Base-by-base conservation (phyloP, 2,888 invertebrate genomes). In the Limenitis camilla region DNA sequence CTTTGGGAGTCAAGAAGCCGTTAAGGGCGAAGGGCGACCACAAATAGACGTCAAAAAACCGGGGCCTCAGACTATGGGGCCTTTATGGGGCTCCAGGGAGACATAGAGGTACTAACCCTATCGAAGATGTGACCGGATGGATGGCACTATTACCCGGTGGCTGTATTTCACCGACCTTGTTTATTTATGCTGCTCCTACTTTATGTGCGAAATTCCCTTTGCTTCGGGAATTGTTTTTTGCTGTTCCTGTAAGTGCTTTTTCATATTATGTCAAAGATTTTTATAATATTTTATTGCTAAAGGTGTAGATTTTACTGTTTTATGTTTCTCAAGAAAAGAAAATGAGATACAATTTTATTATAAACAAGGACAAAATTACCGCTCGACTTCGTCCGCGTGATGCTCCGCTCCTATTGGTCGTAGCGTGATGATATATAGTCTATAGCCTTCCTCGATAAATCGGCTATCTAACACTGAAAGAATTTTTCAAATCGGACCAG, bases 21-120 rank as follows among this genome's bases (percentile, higher is more conserved):
- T 83, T 83, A 82, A 76, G 76, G 80, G 77, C 74, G 69, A 72
- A 68, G 73, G 71, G 72, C 78, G 77, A 85, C 86, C 86, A 81
- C 86, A 87, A 85, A 86, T 87, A 85, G 84, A 85, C 78, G 85
- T 82, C 83, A 86, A 85, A 87, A 84, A 84, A 84, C 80, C 81
- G 77, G 83, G 79, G 80, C 75, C 73, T 72, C 71, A 72, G 69
- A 69, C 74, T 74, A 75, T 74, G 71, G 78, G 73, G 78, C 76
- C 73, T 78, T 85, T 86, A 86, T 81, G 71, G 80, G 71, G 65
- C 84, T 79, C 86, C 72, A 67, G 87, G 86, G 87, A 86, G 76
- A 59, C 85, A 86, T 87, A 87, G 86, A 86, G 86, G 85, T 59
- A 79, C 81, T 85, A 87, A 87, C 86, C 87, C 87, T 87, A 87